These are phyloP conservation scores for Pheosia gnoma DNA, from an alignment of 2,888 invertebrate genomes.

Conservation along the genomic window DNA sequence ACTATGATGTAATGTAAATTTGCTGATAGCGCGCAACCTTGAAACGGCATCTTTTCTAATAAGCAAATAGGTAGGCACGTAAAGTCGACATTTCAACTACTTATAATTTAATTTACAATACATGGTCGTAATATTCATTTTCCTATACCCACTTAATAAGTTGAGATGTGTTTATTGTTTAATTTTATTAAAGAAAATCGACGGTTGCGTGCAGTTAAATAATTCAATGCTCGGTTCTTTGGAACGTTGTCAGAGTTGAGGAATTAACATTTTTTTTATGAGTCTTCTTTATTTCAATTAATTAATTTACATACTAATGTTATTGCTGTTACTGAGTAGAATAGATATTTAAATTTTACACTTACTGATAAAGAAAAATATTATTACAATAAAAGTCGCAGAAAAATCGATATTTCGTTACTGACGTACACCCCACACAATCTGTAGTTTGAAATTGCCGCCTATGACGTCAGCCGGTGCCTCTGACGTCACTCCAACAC, in stretches of 20 bases:
- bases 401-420: conserved; percentile 68
- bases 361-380: conserved; percentile 6
- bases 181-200: not conserved
- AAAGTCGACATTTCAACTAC: not conserved
- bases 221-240: too few species aligned
- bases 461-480: conserved; percentile 74
- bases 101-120: not conserved
- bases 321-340: too few species aligned
- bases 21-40: not conserved
- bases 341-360: too few species aligned
- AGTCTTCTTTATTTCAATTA: too few species aligned
- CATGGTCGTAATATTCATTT: not conserved
- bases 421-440: conserved; percentile 66
- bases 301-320: too few species aligned
- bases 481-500: conserved; percentile 66
- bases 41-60: not conserved
- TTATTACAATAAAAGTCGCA: conserved; percentile 26
- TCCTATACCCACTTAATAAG: not conserved
- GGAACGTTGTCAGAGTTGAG: too few species aligned
- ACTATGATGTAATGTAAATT: not conserved
- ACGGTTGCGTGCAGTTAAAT: too few species aligned
- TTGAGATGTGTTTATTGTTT: not conserved
- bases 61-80: not conserved
- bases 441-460: conserved; percentile 79
- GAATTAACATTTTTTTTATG: too few species aligned